A percentile compares a stretch with the other conserved stretches of the same genome.
Evolutionary conservation across 1,140 invertebrate genomes (phyloP).

Genomic region (Odontomachus brunneus): DNA sequence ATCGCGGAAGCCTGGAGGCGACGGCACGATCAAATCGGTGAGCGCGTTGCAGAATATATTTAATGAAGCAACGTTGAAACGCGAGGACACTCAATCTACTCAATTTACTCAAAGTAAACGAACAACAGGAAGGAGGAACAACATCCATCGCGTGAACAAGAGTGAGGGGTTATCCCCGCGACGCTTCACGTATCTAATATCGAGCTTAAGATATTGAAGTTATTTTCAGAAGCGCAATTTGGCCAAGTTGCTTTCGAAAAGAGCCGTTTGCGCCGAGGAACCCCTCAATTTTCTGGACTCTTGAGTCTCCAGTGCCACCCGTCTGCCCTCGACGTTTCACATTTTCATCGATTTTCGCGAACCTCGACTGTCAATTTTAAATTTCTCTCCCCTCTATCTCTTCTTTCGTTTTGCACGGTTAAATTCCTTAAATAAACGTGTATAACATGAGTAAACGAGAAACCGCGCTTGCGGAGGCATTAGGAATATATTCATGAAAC

Average conservation of each 20-base stretch:
- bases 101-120: constrained; percentile 3
- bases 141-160: not conserved
- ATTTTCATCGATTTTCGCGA: not conserved
- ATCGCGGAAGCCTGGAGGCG: not conserved
- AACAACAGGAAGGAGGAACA: constrained; percentile 17
- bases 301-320: not conserved
- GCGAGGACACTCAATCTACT: not conserved
- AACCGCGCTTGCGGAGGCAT: too few species aligned
- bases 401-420: too few species aligned
- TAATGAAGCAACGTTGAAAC: not conserved
- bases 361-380: too few species aligned
- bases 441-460: too few species aligned
- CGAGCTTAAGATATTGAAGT: too few species aligned
- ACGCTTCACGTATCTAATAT: too few species aligned
- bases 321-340: not conserved
- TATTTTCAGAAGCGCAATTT: not conserved
- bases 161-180: not conserved
- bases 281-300: too few species aligned
- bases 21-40: constrained; percentile 15
- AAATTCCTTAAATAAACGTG: too few species aligned
- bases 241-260: not conserved
- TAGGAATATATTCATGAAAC: too few species aligned
- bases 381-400: too few species aligned
- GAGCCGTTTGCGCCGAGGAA: too few species aligned
- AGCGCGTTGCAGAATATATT: constrained; percentile 4